Base-by-base conservation (phyloP, 2,888 invertebrate species). In the Drosophila birchii region DNA sequence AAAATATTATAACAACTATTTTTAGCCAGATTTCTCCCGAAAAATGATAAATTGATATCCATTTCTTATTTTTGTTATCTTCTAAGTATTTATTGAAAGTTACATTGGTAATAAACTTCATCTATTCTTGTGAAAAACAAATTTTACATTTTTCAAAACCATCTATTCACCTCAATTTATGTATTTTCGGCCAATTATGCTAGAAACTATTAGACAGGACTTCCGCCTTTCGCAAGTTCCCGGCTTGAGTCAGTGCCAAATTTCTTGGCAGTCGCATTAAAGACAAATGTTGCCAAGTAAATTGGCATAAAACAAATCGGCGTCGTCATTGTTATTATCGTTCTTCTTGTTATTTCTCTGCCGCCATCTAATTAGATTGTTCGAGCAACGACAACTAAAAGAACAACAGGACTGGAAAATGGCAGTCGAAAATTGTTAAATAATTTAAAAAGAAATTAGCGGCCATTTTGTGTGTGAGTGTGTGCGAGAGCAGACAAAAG, bases 391-490 rank as follows among this genome's bases (percentile, higher is more conserved):
- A 47, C 29, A 47, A 29, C 12, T 32, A 47, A 29, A 32, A 5
- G 6, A 47, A 36, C 36, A 47, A 29, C 12, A 23, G 78, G 58
- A 62, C 51, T 44, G 63, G 34, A 41, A 73, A 75, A 71, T 70
- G 69, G 56, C 73, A 71, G 74, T 64, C 74, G 82, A 62, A 77
- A 88, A 87, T 86, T 81, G 79, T 88, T 85, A 83, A 85, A 85
- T 87, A 79, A 85, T 85, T 85, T 85, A 83, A 86, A 86, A 87
- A 83, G 81, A 86, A 87, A 87, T 88, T 83, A 88, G 83, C 79
- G 75, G 69, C 75, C 75, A 81, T 76, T 78, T 69, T 64, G 56
- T 12, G 61, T 58, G 75, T 67, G 51, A 6, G 61, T 61, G 73
- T 66, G 43, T 49, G 54, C 14, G 49, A 20, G 60, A 20, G 32